Percentiles rank a stretch among this genome's conserved stretches.
Evolutionary conservation across 2,113 vertebrate species (phyloP).

Genomic region (Eulemur rufifrons): DNA sequence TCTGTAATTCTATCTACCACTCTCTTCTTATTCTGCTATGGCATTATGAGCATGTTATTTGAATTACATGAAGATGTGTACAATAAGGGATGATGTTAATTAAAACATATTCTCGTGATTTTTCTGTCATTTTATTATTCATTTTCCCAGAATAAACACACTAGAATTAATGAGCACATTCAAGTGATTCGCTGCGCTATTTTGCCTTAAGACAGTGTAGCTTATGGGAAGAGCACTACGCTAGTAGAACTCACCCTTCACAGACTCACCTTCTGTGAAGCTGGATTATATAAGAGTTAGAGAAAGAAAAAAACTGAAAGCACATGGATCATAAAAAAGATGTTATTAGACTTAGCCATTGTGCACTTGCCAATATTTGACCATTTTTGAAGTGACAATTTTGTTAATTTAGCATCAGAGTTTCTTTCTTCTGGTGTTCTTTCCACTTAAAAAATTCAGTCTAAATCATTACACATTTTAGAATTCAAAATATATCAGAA

Average conservation of each 20-base stretch:
- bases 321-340: background rate
- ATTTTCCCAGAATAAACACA: background rate
- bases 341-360: background rate
- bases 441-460: background rate
- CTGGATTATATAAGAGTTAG: background rate
- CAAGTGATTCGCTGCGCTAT: background rate
- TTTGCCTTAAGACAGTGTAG: background rate
- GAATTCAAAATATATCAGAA: background rate
- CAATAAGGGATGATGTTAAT: background rate
- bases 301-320: background rate
- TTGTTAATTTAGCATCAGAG: background rate
- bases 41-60: background rate
- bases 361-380: background rate
- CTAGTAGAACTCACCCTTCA: background rate
- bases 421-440: slow-evolving; percentile 37
- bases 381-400: background rate
- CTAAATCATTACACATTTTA: slow-evolving; percentile 11
- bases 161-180: background rate
- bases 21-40: background rate
- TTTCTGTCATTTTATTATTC: background rate
- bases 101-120: background rate
- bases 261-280: background rate
- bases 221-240: background rate
- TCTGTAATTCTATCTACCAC: background rate
- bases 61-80: background rate